A percentile compares a stretch with the other conserved stretches of the same genome.
These are phyloP conservation scores for Diabrotica balteata DNA, from an alignment of 2,888 invertebrate species.

Conservation along the genomic window DNA sequence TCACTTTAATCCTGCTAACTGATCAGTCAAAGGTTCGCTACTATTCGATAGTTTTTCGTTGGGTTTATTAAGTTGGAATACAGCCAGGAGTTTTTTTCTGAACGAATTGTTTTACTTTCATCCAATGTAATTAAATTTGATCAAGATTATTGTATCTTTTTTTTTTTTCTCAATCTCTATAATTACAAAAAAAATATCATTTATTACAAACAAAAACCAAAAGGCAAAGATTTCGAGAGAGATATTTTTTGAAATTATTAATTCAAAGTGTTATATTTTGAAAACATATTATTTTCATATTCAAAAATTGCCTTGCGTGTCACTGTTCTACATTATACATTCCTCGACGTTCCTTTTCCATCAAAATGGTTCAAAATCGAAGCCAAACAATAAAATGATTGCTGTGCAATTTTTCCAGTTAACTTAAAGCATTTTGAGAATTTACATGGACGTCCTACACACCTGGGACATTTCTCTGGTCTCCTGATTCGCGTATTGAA, in stretches of 20 bases:
- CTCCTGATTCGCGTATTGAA: conserved; percentile 8
- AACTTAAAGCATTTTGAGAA: conserved; percentile 21
- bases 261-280: too few relatives aligned
- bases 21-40: conserved; percentile 1
- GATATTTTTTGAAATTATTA: too few relatives aligned
- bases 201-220: too few relatives aligned
- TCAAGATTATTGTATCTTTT: too few relatives aligned
- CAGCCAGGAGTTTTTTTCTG: not conserved
- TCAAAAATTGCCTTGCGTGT: too few relatives aligned
- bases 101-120: too few relatives aligned
- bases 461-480: conserved; percentile 12
- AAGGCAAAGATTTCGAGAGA: too few relatives aligned
- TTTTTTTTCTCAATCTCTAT: too few relatives aligned
- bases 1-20: conserved; percentile 17
- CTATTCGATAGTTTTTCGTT: not conserved
- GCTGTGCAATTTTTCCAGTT: conserved; percentile 27
- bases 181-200: too few relatives aligned
- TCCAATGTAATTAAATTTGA: too few relatives aligned
- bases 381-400: conserved; percentile 17
- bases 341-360: not conserved
- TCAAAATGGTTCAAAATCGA: conserved; percentile 3
- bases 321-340: not conserved
- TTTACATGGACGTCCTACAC: conserved; percentile 23
- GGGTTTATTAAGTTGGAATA: not conserved
- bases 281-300: too few relatives aligned